Conservation (phyloP, 2,797 vertebrate species). For the Cynodonichthys magdalenae region DNA sequence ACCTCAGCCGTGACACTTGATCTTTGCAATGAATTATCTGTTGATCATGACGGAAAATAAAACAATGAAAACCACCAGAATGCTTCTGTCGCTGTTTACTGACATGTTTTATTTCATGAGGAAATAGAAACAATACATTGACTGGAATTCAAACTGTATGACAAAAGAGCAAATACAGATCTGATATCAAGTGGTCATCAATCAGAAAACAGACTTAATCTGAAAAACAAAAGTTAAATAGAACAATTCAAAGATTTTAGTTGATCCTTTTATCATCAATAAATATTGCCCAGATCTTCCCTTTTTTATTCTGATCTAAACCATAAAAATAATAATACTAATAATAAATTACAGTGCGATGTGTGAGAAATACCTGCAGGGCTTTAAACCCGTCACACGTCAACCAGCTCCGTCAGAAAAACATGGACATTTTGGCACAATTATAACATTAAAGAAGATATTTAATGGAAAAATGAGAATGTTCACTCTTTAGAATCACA, state of each 20-base stretch:
- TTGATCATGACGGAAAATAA: conserved; percentile 51
- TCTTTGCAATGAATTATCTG: conserved; percentile 61
- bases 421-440: conserved; percentile 73
- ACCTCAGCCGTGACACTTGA: conserved; percentile 63
- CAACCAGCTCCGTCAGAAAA: conserved; percentile 32
- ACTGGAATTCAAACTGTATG: conserved; percentile 75
- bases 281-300: conserved; percentile 48
- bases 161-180: conserved; percentile 67
- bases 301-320: conserved; percentile 42
- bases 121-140: conserved; percentile 56
- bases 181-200: conserved; percentile 54
- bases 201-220: conserved; percentile 50
- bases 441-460: conserved; percentile 47
- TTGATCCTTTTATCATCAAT: conserved; percentile 41
- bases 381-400: conserved; percentile 29
- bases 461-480: conserved; percentile 25
- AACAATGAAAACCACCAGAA: conserved; percentile 27
- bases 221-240: conserved; percentile 39
- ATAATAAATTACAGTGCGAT: conserved; percentile 83
- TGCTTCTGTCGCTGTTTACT: conserved; percentile 35
- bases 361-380: conserved; percentile 64
- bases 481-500: neutral
- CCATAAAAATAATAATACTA: conserved; percentile 66
- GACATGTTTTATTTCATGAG: conserved; percentile 74
- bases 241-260: conserved; percentile 23